Percentiles rank a stretch among this genome's conserved stretches.
Conservation (phyloP, 2,113 vertebrate genomes). For the Poeciliopsis prolifica region DNA sequence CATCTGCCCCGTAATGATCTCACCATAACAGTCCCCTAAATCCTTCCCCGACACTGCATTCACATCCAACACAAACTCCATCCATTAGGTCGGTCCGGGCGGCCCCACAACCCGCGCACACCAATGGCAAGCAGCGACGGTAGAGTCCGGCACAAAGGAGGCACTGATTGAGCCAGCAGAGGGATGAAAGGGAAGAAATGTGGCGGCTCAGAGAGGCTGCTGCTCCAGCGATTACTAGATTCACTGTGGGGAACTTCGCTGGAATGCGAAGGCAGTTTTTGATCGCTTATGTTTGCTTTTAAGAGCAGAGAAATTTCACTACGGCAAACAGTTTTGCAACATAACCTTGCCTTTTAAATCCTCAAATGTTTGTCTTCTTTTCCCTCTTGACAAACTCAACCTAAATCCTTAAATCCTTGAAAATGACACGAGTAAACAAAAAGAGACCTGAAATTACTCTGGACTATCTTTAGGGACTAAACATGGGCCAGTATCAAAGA, state of each 20-base stretch:
- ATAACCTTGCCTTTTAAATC: slow-evolving; percentile 2
- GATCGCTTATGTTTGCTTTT: not conserved
- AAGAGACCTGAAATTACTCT: not conserved
- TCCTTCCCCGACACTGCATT: not conserved
- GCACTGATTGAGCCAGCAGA: slow-evolving; percentile 61
- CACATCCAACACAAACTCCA: slow-evolving; percentile 28
- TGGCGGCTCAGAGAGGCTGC: slow-evolving; percentile 20
- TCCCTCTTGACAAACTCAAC: slow-evolving; percentile 12
- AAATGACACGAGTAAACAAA: not conserved
- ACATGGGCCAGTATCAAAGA: not conserved
- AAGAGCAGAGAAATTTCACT: slow-evolving; percentile 2
- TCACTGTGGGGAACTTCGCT: slow-evolving; percentile 20
- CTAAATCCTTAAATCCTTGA: not conserved
- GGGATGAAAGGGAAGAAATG: slow-evolving; percentile 34
- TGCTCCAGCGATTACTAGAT: slow-evolving; percentile 3
- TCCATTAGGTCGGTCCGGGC: not conserved
- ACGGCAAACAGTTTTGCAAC: not conserved
- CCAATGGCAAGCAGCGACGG: slow-evolving; percentile 32
- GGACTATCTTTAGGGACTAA: not conserved
- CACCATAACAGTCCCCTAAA: slow-evolving; percentile 32
- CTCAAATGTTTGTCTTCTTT: slow-evolving; percentile 14
- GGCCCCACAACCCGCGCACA: slow-evolving; percentile 6
- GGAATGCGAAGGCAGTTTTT: slow-evolving; percentile 19
- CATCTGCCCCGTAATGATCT: slow-evolving; percentile 52
- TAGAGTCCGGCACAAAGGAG: slow-evolving; percentile 46